Conservation (phyloP, 2,888 invertebrate species). For the Leucania comma region DNA sequence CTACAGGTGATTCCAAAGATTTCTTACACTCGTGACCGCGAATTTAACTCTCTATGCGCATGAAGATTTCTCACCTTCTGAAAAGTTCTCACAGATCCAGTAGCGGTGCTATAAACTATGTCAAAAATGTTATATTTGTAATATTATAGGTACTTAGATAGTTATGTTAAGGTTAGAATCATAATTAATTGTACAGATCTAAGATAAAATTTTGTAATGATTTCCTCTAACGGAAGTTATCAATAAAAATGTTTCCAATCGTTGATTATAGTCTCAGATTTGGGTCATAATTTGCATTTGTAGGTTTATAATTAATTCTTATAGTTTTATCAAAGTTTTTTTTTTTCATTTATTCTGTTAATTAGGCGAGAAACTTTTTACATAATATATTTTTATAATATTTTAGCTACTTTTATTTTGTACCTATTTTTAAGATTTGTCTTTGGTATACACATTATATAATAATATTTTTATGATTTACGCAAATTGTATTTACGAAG, state of each 20-base stretch:
- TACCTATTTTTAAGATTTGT: neutral
- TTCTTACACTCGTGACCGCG: too few relatives aligned
- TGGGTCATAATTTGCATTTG: constrained; percentile 23
- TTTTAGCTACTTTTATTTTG: neutral
- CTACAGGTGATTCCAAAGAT: too few relatives aligned
- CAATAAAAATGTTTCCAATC: constrained; percentile 22
- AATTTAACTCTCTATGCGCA: neutral
- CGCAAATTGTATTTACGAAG: too few relatives aligned
- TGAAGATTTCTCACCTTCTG: neutral
- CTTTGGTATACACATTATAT: too few relatives aligned
- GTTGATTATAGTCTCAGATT: constrained; percentile 7
- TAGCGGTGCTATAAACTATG: neutral
- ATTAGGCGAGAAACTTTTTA: constrained; percentile 7
- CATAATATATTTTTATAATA: neutral
- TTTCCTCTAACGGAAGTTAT: constrained; percentile 42
- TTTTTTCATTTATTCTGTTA: constrained; percentile 6
- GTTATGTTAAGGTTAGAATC: constrained; percentile 6
- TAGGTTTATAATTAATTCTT: neutral
- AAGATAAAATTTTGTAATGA: constrained; percentile 41
- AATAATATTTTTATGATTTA: too few relatives aligned
- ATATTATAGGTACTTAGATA: constrained; percentile 15
- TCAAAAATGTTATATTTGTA: constrained; percentile 26
- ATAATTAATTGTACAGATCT: constrained; percentile 38
- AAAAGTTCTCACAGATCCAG: neutral
- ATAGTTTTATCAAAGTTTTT: neutral